These are phyloP conservation scores for Adelosebastes latens DNA, from an alignment of 2,797 vertebrate species.

Conservation along the genomic window DNA sequence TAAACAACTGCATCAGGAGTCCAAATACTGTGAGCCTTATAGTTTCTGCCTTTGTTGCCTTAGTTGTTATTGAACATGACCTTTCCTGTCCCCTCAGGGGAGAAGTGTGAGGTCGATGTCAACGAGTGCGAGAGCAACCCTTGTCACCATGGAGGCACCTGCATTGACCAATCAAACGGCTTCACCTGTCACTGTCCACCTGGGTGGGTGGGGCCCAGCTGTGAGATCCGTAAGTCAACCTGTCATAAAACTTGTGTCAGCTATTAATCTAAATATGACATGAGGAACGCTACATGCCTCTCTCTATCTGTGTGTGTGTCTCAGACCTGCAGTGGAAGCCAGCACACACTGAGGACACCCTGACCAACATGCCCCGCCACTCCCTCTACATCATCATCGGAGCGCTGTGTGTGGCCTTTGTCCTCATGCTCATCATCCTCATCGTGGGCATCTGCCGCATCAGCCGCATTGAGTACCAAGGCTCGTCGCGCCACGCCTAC, in stretches of 20 bases:
- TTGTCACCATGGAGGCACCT: constrained; percentile 94
- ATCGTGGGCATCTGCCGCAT: constrained; percentile 99
- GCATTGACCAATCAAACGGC: constrained; percentile 93
- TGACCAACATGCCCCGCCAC: constrained; percentile 97
- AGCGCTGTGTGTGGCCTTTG: constrained; percentile 96
- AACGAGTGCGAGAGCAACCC: constrained; percentile 96
- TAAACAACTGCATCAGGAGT: not conserved
- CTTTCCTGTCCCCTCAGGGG: constrained; percentile 76
- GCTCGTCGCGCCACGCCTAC: constrained; percentile 94
- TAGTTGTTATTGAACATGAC: constrained; percentile 4
- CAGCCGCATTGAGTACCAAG: constrained; percentile 99
- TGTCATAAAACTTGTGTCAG: constrained; percentile 8
- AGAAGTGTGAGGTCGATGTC: constrained; percentile 92
- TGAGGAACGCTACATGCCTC: not conserved
- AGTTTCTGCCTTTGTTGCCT: not conserved
- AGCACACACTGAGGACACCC: constrained; percentile 90
- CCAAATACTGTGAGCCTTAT: not conserved
- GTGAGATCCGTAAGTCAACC: constrained; percentile 94
- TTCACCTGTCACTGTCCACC: constrained; percentile 94
- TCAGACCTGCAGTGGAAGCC: constrained; percentile 96
- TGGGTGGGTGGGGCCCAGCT: constrained; percentile 95
- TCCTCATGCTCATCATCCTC: constrained; percentile 98
- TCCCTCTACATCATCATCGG: constrained; percentile 99
- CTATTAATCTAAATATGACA: constrained; percentile 11
- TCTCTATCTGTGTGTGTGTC: constrained; percentile 3